Base-by-base conservation (phyloP, 2,888 invertebrate genomes). In the Hipparchia semele region DNA sequence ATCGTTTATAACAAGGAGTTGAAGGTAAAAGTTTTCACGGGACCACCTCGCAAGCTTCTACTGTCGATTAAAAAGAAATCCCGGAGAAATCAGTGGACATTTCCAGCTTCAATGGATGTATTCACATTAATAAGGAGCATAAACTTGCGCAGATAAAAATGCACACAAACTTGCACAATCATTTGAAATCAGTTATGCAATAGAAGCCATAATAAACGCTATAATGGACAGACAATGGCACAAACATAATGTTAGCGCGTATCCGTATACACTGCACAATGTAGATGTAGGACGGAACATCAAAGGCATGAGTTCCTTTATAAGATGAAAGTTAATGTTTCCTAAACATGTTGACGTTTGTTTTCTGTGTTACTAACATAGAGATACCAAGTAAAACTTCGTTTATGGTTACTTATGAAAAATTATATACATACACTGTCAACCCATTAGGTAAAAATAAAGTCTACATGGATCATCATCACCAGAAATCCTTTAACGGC, bases 251-350 rank as follows among this genome's bases (percentile, higher is more conserved):
- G 45, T 67, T n/a, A 67, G 45, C 56, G n/a, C 67, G 56, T 56
- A 13, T 66, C 66, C 54, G 66, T 12, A 13, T 56, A 56, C 13
- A 7, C 56, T 13, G 53, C 5, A 10, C 53, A 10, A 10, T 10
- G 12, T 54, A 12, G 12, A 54, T 12, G 56, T 13, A 58, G 58
- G 58, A 46, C 59, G 68, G 46, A 5, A 68, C 51, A 59, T 68
- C 68, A 68, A 68, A 68, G 68, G 59, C 59, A 56, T 6, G 23
- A 33, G 60, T 59, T 49, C 59, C 68, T 33, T 68, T 23, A 8
- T 13, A 59, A 33, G 68, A 58, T 68, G 59, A 68, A 68, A 68
- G 68, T 59, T 68, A 59, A 49, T 23, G 51, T 68, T 68, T 68
- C 68, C 23, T 68, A 23, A 58, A 59, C 68, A 59, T 33, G 51